Base-by-base conservation (phyloP, 2,113 vertebrate genomes). In the Pipa parva region DNA sequence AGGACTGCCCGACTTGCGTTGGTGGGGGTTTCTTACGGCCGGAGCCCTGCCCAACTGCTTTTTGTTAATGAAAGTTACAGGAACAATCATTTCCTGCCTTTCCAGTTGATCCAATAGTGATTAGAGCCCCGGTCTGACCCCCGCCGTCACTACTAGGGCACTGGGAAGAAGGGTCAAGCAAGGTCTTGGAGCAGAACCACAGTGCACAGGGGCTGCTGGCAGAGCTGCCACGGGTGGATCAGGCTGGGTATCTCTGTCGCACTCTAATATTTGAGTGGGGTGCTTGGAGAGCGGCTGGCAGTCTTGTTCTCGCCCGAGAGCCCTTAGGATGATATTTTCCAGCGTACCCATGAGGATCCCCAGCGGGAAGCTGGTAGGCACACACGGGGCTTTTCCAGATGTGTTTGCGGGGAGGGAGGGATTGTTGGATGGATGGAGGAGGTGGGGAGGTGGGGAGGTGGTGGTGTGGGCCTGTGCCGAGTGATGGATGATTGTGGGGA, bases 321-420 rank as follows among this genome's bases (percentile, higher is more conserved):
- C 13, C 3, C 22, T 4, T 15, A 60, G 24, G 28, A 78, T 80
- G 77, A 77, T 81, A 0, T 79, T 82, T 60, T 78, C 77, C 50
- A 76, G 64, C 15, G 54, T 72, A 51, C 75, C 72, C 59, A 57
- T 79, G 52, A 74, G 81, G 27, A 67, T 80, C 57, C 70, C 75
- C 72, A 74, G 73, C 58, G 50, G 69, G 62, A 78, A 81, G 55
- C 79, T 82, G 80, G 78, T 85, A 79, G 73, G 80, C 46, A 49
- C n/a, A n/a, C n/a, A n/a, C n/a, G n/a, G n/a, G n/a, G n/a, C n/a
- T n/a, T n/a, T n/a, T 33, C 21, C 21, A 17, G 0, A 13, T 27
- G 1, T 8, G 12, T 1, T 13, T 4, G 1, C 42, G 45, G 65
- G 50, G 21, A 54, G 48, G 21, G 7, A n/a, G 39, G 29, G 17